Percentiles rank a stretch among this genome's conserved stretches.
Evolutionary conservation across 2,888 invertebrate species (phyloP).

Genomic region (Mythimna loreyi): DNA sequence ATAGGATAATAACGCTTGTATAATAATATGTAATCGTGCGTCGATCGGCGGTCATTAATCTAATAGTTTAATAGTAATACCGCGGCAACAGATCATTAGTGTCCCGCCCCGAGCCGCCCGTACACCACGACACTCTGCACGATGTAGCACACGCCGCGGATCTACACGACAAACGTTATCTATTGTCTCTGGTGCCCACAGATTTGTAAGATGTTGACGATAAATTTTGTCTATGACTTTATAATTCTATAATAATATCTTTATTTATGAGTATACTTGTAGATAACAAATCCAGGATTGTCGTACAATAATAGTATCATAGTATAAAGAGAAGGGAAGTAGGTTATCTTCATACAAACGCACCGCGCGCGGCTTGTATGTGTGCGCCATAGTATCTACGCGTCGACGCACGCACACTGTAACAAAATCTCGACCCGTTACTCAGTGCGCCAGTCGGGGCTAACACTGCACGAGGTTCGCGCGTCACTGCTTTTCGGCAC

Average conservation of each 20-base stretch:
- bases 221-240: slow-evolving; percentile 30
- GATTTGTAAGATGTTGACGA: slow-evolving; percentile 29
- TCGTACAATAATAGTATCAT: not conserved
- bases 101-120: slow-evolving; percentile 21
- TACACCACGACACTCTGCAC: slow-evolving; percentile 6
- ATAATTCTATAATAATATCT: slow-evolving; percentile 15
- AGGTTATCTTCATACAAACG: too few relatives aligned
- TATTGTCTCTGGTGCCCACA: slow-evolving; percentile 37
- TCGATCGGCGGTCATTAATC: slow-evolving; percentile 44
- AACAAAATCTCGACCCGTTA: too few relatives aligned
- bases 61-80: slow-evolving; percentile 38
- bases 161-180: slow-evolving; percentile 38
- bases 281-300: slow-evolving; percentile 3
- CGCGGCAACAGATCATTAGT: slow-evolving; percentile 42
- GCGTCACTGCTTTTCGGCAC: too few relatives aligned
- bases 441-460: too few relatives aligned
- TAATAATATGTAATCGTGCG: slow-evolving; percentile 39
- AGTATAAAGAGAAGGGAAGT: too few relatives aligned
- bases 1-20: slow-evolving; percentile 26
- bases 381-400: too few relatives aligned
- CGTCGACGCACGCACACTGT: too few relatives aligned
- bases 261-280: slow-evolving; percentile 6
- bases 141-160: slow-evolving; percentile 4
- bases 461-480: too few relatives aligned
- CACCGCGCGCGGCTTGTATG: too few relatives aligned